Evolutionary conservation across 2,113 vertebrate genomes (phyloP).

Genomic region (Burhinus oedicnemus): DNA sequence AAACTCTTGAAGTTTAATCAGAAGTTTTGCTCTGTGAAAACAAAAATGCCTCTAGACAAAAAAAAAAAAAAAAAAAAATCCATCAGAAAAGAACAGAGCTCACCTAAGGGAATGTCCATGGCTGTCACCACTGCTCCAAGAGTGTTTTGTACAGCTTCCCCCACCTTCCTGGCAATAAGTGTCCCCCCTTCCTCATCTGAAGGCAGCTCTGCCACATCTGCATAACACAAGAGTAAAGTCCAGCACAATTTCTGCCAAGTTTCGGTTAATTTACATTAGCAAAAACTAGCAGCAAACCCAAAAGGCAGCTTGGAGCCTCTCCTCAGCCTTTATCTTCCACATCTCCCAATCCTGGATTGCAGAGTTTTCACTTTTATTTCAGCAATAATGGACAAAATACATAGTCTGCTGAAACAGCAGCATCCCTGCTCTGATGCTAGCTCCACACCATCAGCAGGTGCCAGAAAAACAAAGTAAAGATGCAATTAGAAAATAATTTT

Average conservation of each 20-base stretch:
- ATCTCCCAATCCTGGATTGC: not conserved
- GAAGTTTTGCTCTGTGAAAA: not conserved
- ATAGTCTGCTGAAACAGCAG: not conserved
- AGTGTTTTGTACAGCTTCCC: slow-evolving; percentile 96
- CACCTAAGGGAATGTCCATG: slow-evolving; percentile 97
- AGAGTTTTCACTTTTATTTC: not conserved
- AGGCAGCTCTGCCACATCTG: slow-evolving; percentile 87
- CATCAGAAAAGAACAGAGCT: slow-evolving; percentile 36
- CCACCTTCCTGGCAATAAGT: slow-evolving; percentile 94
- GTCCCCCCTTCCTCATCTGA: slow-evolving; percentile 93
- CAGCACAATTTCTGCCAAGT: not conserved
- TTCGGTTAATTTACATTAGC: not conserved
- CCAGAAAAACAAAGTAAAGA: not conserved
- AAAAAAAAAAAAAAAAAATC: not conserved
- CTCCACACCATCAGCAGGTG: not conserved
- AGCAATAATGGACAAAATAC: not conserved
- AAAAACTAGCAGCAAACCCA: not conserved
- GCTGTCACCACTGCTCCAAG: slow-evolving; percentile 94
- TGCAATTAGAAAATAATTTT: not conserved
- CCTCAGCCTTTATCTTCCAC: not conserved
- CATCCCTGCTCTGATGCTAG: not conserved
- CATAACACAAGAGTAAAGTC: not conserved
- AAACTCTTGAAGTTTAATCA: not conserved
- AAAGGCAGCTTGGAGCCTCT: not conserved
- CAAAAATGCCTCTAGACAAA: not conserved